A percentile compares a stretch with the other conserved stretches of the same genome.
Conservation (phyloP, 2,888 invertebrate species). For the Labia minor region DNA sequence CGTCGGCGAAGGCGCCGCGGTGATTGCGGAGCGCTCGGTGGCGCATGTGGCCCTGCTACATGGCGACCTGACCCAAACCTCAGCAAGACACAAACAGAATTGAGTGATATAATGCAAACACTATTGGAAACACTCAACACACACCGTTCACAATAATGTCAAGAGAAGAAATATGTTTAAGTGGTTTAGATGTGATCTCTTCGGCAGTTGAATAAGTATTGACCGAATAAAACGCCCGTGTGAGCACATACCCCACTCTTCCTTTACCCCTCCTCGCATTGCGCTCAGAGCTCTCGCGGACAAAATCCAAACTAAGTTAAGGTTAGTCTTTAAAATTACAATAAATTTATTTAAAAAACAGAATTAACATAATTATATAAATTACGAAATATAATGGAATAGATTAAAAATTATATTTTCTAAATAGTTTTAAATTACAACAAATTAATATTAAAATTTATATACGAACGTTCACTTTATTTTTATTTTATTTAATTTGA, state of each 20-base stretch:
- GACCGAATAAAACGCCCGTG: slow-evolving; percentile 8
- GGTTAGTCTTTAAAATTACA: neutral
- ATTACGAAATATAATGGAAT: no score
- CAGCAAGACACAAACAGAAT: neutral
- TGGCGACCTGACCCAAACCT: neutral
- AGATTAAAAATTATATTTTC: no score
- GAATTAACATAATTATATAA: no score
- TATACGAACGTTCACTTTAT: no score
- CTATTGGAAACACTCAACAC: neutral
- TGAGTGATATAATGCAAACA: no score
- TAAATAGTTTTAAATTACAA: no score
- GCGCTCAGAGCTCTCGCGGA: neutral
- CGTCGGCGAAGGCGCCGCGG: neutral
- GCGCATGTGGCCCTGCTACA: neutral
- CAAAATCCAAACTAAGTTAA: neutral
- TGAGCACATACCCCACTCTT: neutral
- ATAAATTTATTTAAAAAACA: no score
- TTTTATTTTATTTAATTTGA: no score
- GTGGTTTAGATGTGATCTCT: neutral
- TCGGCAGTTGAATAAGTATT: neutral
- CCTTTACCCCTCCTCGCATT: neutral
- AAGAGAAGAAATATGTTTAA: neutral
- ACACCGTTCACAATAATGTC: neutral
- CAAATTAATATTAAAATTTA: no score
- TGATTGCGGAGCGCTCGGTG: neutral